Evolutionary conservation across 1,140 invertebrate genomes (phyloP).

Genomic region (Oncopeltus fasciatus): DNA sequence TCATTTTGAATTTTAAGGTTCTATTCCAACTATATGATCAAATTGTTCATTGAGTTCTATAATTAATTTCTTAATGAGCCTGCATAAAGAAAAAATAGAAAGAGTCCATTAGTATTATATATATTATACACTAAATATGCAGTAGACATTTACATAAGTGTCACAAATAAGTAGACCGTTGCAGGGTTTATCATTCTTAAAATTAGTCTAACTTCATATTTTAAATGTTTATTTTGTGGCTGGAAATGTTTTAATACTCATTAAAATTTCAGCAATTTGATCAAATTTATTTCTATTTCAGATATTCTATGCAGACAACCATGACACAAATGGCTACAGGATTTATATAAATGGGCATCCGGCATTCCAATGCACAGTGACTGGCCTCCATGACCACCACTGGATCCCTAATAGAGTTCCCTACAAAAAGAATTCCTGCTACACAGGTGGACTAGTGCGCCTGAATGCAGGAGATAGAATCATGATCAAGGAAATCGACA

Average conservation of each 20-base stretch:
- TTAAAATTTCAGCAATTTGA: background rate
- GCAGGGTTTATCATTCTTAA: background rate
- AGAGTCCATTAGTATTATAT: no score
- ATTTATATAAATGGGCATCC: constrained; percentile 28
- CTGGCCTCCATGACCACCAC: background rate
- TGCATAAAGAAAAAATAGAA: no score
- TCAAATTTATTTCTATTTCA: constrained; percentile 8
- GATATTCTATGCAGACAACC: constrained; percentile 30
- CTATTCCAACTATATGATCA: no score
- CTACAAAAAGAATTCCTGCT: constrained; percentile 29
- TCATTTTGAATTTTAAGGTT: no score
- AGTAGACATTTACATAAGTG: background rate
- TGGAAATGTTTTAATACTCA: background rate
- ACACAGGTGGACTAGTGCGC: constrained; percentile 27
- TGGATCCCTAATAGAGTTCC: background rate
- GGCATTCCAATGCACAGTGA: constrained; percentile 28
- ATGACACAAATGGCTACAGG: constrained; percentile 28
- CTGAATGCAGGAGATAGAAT: constrained; percentile 28
- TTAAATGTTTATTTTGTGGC: background rate
- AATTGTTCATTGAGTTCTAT: no score
- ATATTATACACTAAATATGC: no score
- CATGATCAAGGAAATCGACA: constrained; percentile 28
- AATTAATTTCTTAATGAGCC: no score
- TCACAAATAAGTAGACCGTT: background rate
- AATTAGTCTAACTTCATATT: background rate